phyloP scores from a whole-genome alignment of 2,888 invertebrate genomes.

The Tethea ocularis region DNA sequence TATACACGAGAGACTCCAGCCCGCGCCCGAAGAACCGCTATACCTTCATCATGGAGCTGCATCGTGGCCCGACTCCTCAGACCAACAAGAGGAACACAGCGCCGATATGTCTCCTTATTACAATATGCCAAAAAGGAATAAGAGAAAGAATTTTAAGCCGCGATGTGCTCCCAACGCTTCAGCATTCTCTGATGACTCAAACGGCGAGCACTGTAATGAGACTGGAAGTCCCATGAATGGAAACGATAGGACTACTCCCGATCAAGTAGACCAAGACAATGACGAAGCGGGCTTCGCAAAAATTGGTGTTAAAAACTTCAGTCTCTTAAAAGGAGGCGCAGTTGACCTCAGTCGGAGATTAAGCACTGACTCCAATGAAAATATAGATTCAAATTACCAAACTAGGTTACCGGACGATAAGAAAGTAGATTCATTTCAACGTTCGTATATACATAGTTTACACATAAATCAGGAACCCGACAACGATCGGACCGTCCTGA shows the following conservation, averaged over 20 bases:
- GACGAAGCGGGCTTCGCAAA: slow-evolving; percentile 64
- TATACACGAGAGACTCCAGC: slow-evolving; percentile 80
- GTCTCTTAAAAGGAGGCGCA: slow-evolving; percentile 75
- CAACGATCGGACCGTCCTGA: slow-evolving; percentile 71
- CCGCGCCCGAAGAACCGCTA: slow-evolving; percentile 70
- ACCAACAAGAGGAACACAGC: slow-evolving; percentile 71
- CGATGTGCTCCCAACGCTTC: slow-evolving; percentile 86
- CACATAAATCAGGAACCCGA: slow-evolving; percentile 67
- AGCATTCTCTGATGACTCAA: slow-evolving; percentile 77
- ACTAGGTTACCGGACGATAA: slow-evolving; percentile 74
- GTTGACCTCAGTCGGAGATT: slow-evolving; percentile 80
- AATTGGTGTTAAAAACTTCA: slow-evolving; percentile 80
- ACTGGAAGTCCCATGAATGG: slow-evolving; percentile 68
- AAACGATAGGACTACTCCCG: slow-evolving; percentile 69
- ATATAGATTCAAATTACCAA: slow-evolving; percentile 78
- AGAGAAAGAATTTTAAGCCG: slow-evolving; percentile 91
- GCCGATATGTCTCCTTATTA: slow-evolving; percentile 73
- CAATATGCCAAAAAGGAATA: slow-evolving; percentile 87
- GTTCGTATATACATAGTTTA: slow-evolving; percentile 79
- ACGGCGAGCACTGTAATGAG: slow-evolving; percentile 64
- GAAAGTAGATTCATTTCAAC: slow-evolving; percentile 75
- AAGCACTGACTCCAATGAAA: slow-evolving; percentile 81
- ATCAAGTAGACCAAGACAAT: slow-evolving; percentile 57
- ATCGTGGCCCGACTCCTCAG: slow-evolving; percentile 76
- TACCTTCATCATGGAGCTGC: slow-evolving; percentile 80